These are phyloP conservation scores for Paratilapia polleni DNA, from an alignment of 2,113 vertebrate species.

Conservation along the genomic window DNA sequence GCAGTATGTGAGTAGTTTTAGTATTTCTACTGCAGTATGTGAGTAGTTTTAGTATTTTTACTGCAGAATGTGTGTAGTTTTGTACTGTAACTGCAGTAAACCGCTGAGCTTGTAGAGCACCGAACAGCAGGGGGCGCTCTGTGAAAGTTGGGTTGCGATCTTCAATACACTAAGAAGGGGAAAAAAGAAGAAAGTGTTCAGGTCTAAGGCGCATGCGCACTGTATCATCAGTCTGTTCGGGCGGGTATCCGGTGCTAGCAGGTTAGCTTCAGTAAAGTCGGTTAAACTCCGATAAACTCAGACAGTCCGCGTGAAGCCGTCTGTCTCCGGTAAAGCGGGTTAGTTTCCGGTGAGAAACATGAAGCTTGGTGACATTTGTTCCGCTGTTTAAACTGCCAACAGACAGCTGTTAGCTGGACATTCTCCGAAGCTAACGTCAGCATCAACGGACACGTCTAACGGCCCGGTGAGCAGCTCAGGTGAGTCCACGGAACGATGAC, in stretches of 20 bases:
- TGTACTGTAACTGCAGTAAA: not conserved
- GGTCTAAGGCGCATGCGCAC: constrained; percentile 17
- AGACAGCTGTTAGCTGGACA: not conserved
- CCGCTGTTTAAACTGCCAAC: not conserved
- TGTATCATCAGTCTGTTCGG: not conserved
- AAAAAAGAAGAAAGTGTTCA: not conserved
- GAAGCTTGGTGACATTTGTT: not conserved
- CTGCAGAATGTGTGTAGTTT: not conserved
- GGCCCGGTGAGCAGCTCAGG: not conserved
- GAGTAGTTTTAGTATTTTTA: too few species aligned
- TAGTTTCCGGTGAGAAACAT: not conserved
- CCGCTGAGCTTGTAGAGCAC: not conserved
- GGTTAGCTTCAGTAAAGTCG: not conserved
- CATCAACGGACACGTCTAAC: not conserved
- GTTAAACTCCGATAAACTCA: not conserved
- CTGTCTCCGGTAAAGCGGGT: not conserved
- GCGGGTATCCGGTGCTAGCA: not conserved
- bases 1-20: too few species aligned
- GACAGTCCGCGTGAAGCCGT: not conserved
- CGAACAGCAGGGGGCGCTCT: not conserved
- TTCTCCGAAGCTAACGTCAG: constrained; percentile 14
- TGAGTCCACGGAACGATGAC: not conserved
- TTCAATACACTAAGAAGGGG: not conserved
- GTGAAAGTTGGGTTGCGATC: not conserved
- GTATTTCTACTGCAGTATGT: too few species aligned